These are phyloP conservation scores for Eutolmus rufibarbis DNA, from an alignment of 2,888 invertebrate species.

Conservation along the genomic window DNA sequence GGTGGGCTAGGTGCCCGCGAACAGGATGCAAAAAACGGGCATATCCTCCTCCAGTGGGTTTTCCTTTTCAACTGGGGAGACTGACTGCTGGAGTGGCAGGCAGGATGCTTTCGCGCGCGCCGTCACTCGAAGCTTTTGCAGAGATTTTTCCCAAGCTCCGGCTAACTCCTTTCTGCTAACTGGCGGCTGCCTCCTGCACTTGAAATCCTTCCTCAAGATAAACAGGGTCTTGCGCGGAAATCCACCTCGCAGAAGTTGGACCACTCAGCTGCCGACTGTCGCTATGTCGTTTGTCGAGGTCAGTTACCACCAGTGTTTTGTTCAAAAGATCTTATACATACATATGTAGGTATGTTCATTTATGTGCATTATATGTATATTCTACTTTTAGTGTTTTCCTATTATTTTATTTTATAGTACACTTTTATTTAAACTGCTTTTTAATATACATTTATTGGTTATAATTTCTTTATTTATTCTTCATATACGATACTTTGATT, in stretches of 20 bases:
- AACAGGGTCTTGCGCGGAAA: background rate
- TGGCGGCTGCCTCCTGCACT: constrained; percentile 25
- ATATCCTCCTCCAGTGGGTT: background rate
- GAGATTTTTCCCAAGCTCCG: constrained; percentile 36
- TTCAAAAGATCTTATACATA: background rate
- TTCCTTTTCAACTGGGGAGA: constrained; percentile 11
- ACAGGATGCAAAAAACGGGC: background rate
- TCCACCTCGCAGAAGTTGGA: background rate
- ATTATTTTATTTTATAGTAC: no score
- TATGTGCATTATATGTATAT: no score
- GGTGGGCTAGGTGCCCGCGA: background rate
- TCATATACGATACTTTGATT: no score
- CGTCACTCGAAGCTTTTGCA: constrained; percentile 22
- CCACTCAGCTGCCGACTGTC: background rate
- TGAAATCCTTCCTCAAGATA: constrained; percentile 22
- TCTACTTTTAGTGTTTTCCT: no score
- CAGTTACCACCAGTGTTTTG: background rate
- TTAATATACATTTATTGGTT: no score
- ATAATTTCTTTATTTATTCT: no score
- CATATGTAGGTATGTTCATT: no score
- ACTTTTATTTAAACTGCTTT: no score
- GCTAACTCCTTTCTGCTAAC: background rate
- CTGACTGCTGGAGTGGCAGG: background rate
- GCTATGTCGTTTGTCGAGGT: constrained; percentile 5
- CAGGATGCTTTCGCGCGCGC: constrained; percentile 25